Base-by-base conservation (phyloP, 1,140 invertebrate genomes). In the Himalopsyche phryganea region DNA sequence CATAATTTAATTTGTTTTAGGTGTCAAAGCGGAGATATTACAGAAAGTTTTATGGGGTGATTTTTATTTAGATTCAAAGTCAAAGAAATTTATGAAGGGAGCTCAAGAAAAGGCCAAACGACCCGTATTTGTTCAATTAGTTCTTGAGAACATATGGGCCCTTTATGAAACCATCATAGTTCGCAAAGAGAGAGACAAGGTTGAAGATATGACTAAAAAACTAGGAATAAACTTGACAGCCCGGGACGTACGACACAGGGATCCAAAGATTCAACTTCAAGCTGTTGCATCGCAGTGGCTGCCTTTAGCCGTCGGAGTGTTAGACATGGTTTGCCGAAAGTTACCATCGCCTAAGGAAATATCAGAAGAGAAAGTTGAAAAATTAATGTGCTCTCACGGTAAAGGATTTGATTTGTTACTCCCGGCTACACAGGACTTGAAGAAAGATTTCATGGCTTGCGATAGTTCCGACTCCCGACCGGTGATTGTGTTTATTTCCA, bases 21-120 rank as follows among this genome's bases (percentile, higher is more conserved):
- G 81, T 61, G 77, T 81, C 11, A 76, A 80, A 63, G 73, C 74
- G 51, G 76, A 85, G 61, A 73, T 91, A 28, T 72, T 92, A 6
- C 82, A 83, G 65, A 89, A 86, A 76, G 88, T 92, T 0, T 76
- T 99, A 6, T 98, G 97, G 93, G 96, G 96, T 45, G 94, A 99
- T 77, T 98, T 82, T 78, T 99, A 92, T 72, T 81, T 96, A 11
- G 92, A 96, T 72, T 70, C 79, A 0, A 96, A 96, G 77, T 84
- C 85, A 1, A 97, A 96, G 73, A 80, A 85, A 61, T 90, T 97
- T 44, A 78, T 90, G 77, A 87, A 87, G 75, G 95, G 94, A 20
- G 97, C 97, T 7, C 90, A 96, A 76, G 89, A 88, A 66, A 97
- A 95, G 71, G 92, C 89, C 0, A 98, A 98, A 71, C 94, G 94